Percentiles rank a stretch among this genome's conserved stretches.
Conservation (phyloP, 2,797 vertebrate species). For the Micromesistius poutassou region DNA sequence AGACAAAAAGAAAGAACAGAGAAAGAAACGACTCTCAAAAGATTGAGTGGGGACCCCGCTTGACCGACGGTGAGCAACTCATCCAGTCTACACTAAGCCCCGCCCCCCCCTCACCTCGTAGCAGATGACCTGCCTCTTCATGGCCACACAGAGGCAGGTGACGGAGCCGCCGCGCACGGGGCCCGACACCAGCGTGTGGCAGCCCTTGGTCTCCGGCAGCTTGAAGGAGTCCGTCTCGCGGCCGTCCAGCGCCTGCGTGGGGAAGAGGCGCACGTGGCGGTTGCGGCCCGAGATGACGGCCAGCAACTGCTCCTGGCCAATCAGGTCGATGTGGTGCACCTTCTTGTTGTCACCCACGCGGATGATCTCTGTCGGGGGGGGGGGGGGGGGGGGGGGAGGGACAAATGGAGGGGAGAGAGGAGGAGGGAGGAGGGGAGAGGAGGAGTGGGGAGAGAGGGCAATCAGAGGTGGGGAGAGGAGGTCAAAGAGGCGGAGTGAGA, state of each 20-base stretch:
- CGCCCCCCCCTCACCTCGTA: conserved; percentile 75
- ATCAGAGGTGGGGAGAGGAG: no score
- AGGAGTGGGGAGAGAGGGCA: neutral
- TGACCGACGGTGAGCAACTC: neutral
- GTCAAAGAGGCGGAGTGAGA: no score
- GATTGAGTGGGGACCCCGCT: neutral
- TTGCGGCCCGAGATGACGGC: conserved; percentile 97
- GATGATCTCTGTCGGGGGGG: conserved; percentile 84
- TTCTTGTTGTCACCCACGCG: conserved; percentile 97
- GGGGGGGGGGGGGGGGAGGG: no score
- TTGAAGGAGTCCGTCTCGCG: conserved; percentile 91
- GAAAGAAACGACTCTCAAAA: neutral
- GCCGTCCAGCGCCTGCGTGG: conserved; percentile 85
- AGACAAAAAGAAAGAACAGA: neutral
- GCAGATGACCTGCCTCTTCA: conserved; percentile 94
- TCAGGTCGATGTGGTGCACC: conserved; percentile 92
- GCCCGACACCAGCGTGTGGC: conserved; percentile 88
- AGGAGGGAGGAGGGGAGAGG: neutral
- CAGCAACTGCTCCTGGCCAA: conserved; percentile 89
- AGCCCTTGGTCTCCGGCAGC: conserved; percentile 92
- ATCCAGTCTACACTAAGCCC: neutral
- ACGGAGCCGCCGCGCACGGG: conserved; percentile 80
- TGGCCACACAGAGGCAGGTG: conserved; percentile 92
- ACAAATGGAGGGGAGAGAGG: neutral
- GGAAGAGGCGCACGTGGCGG: conserved; percentile 92